Percentiles rank a stretch among this genome's conserved stretches.
Evolutionary conservation across 2,888 invertebrate species (phyloP).

Genomic region (Rhagium mordax): DNA sequence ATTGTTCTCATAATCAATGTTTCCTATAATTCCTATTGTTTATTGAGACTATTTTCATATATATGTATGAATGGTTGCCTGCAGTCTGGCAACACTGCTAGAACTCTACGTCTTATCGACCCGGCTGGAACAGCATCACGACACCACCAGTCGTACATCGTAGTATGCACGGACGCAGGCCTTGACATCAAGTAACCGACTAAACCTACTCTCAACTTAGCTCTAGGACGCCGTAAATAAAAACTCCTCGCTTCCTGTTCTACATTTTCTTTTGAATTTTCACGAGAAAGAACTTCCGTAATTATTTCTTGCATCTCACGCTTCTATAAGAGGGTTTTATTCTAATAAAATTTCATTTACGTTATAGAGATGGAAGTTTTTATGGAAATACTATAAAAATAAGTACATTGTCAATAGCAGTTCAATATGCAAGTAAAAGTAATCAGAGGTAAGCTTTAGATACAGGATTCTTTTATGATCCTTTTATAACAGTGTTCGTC

Average conservation of each 20-base stretch:
- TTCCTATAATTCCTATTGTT: too few species aligned
- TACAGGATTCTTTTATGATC: too few species aligned
- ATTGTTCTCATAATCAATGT: not conserved
- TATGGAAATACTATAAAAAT: not conserved
- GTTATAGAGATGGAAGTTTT: not conserved
- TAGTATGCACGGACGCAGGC: conserved; percentile 53
- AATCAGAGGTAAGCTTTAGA: too few species aligned
- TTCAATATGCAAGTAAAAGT: too few species aligned
- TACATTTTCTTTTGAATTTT: conserved; percentile 44
- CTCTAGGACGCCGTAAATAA: conserved; percentile 48
- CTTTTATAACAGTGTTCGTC: too few species aligned
- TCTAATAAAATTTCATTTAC: not conserved
- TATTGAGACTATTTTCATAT: not conserved
- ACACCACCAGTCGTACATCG: conserved; percentile 48
- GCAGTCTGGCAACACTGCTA: conserved; percentile 47
- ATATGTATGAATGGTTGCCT: conserved; percentile 30
- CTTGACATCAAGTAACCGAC: conserved; percentile 60
- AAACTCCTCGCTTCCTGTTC: conserved; percentile 44
- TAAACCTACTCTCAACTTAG: conserved; percentile 52
- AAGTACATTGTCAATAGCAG: too few species aligned
- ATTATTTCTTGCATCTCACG: conserved; percentile 11
- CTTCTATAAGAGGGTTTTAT: conserved; percentile 1
- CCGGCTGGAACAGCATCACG: conserved; percentile 48
- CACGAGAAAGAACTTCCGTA: conserved; percentile 31
- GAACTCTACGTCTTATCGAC: conserved; percentile 51